Evolutionary conservation across 2,113 vertebrate genomes (phyloP), one percentile per base, ranked within the genome.

Genomic region (Myodes glareolus): DNA sequence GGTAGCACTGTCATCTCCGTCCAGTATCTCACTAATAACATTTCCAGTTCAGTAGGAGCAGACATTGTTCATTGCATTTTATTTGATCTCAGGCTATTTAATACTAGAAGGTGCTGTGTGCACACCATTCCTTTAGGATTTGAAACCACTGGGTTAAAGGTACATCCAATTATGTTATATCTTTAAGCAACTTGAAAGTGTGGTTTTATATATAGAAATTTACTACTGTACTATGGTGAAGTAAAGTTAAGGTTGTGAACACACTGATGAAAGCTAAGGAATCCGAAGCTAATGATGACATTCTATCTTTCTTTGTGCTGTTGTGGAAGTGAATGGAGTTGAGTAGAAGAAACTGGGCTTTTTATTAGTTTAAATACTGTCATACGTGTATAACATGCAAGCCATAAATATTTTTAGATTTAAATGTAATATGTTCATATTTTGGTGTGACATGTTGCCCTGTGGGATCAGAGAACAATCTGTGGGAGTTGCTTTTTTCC

Each of bases 81-180:
- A 95, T 97, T 97, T 90, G 50, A 97, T 96, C 88, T 87, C 58
- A 84, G 94, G 19, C 68, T 94, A 81, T 94, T 98, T 98, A 97
- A 95, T 68, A 92, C 88, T 92, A 92, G 91, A 58, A 96, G 95
- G 92, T 78, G 77, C 3, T 5, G 92, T 90, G 67, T 58, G 58
- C 45, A 58, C 33, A 86, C 45, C 19, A 31, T 95, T 95, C 96
- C 92, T 95, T 87, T 17, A 75, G 58, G 47, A 86, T 86, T 93
- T 95, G 67, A 96, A 97, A 96, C 19, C 86, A 86, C 9, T 86
- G 63, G 78, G 92, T 94, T 97, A 97, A 90, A 97, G 97, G 96
- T 82, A 90, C 86, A 90, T 93, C 94, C 91, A 97, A 75, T 97
- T 95, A 96, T 39, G n/a, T 84, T 91, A 52, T 93, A 95, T 92